Evolutionary conservation across 1,140 invertebrate genomes (phyloP).

Genomic region (Episyrphus balteatus): DNA sequence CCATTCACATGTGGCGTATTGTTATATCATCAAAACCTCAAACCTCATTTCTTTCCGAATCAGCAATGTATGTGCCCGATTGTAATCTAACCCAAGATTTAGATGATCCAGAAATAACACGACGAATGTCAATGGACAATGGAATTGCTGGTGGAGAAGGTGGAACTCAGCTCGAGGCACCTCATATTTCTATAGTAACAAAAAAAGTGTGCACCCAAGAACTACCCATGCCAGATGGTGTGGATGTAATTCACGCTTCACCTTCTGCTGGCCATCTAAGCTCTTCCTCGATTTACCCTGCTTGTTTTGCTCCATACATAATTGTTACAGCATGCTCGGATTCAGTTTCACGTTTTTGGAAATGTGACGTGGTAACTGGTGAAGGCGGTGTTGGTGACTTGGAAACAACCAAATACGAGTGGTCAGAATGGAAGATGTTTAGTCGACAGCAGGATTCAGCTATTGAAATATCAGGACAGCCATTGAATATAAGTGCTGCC

Average conservation of each 20-base stretch:
- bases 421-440: conserved; percentile 86
- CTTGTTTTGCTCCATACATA: conserved; percentile 93
- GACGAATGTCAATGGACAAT: conserved; percentile 14
- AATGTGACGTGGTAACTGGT: conserved; percentile 47
- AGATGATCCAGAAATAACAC: conserved; percentile 41
- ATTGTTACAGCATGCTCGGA: conserved; percentile 89
- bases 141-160: conserved; percentile 15
- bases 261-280: conserved; percentile 93
- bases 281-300: conserved; percentile 97
- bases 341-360: conserved; percentile 69
- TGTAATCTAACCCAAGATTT: conserved; percentile 76
- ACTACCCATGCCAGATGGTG: conserved; percentile 74
- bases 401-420: conserved; percentile 57
- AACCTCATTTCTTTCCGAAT: conserved; percentile 45
- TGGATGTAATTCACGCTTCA: conserved; percentile 82
- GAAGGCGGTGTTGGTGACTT: conserved; percentile 31
- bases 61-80: conserved; percentile 84
- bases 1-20: conserved; percentile 91
- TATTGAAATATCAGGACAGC: conserved; percentile 77
- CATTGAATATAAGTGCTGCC: conserved; percentile 88
- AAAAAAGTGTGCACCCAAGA: conserved; percentile 73
- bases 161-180: conserved; percentile 27
- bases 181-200: conserved; percentile 52
- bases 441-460: conserved; percentile 70
- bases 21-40: conserved; percentile 72